Evolutionary conservation across 2,888 invertebrate genomes (phyloP).

Genomic region (Athrips mouffetella): DNA sequence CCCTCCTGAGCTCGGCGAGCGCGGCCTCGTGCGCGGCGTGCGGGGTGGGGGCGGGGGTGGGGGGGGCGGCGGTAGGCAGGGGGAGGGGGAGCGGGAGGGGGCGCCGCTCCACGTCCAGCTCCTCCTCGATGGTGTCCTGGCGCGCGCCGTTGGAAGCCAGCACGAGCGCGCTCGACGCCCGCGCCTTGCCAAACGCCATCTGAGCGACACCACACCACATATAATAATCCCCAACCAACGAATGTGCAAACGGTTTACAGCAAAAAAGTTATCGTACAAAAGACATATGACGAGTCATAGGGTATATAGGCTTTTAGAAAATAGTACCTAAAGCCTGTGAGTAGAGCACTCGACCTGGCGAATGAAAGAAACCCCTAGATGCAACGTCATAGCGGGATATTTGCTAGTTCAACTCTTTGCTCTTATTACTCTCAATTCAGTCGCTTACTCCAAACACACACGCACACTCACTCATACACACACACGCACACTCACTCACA

Average conservation of each 20-base stretch:
- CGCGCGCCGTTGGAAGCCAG: slow-evolving; percentile 75
- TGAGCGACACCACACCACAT: too few relatives aligned
- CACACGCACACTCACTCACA: too few relatives aligned
- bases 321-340: too few relatives aligned
- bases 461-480: too few relatives aligned
- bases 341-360: too few relatives aligned
- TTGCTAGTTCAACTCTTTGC: too few relatives aligned
- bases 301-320: not conserved
- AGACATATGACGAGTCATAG: not conserved
- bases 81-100: slow-evolving; percentile 39
- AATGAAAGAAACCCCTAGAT: too few relatives aligned
- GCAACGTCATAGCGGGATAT: too few relatives aligned
- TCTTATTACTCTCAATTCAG: too few relatives aligned
- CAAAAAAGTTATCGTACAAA: not conserved
- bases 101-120: slow-evolving; percentile 72
- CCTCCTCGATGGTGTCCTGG: slow-evolving; percentile 89
- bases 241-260: too few relatives aligned
- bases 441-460: too few relatives aligned
- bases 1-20: slow-evolving; percentile 68
- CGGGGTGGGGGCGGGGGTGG: slow-evolving; percentile 34
- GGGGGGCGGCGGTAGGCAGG: slow-evolving; percentile 37
- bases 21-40: slow-evolving; percentile 71
- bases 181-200: slow-evolving; percentile 57
- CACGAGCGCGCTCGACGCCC: slow-evolving; percentile 64
- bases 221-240: too few relatives aligned